A percentile compares a stretch with the other conserved stretches of the same genome.
Conservation (phyloP, 1,140 invertebrate genomes). For the Calephelis virginiensis region DNA sequence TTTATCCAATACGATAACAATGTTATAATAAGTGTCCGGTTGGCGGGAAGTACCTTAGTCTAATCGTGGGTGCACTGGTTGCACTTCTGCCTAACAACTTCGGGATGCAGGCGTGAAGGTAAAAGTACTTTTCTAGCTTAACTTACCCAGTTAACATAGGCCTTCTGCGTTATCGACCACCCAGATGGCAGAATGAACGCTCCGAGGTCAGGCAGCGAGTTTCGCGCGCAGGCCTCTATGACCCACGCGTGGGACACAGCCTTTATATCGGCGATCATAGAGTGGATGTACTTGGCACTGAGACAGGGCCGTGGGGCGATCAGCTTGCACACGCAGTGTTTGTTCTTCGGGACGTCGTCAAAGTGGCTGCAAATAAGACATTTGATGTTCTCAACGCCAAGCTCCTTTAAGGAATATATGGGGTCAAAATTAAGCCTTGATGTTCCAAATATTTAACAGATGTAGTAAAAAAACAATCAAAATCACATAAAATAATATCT, state of each 20-base stretch:
- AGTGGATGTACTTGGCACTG: conserved; percentile 80
- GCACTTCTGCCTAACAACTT: too few relatives aligned
- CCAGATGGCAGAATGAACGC: conserved; percentile 76
- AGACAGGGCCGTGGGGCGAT: conserved; percentile 80
- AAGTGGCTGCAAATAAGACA: conserved; percentile 63
- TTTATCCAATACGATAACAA: too few relatives aligned
- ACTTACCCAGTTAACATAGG: conserved; percentile 72
- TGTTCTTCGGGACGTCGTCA: conserved; percentile 77
- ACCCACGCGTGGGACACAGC: conserved; percentile 80
- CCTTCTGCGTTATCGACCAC: conserved; percentile 73
- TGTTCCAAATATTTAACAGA: too few relatives aligned
- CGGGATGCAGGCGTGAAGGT: too few relatives aligned
- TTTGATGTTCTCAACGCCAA: background rate
- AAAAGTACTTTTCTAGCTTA: background rate
- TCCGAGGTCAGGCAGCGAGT: conserved; percentile 54
- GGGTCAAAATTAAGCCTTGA: too few relatives aligned
- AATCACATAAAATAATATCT: too few relatives aligned
- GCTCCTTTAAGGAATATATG: background rate
- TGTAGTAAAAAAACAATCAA: too few relatives aligned
- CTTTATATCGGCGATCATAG: conserved; percentile 77
- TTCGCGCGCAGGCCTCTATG: conserved; percentile 73
- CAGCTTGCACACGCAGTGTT: conserved; percentile 76
- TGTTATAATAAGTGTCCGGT: too few relatives aligned
- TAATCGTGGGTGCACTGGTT: too few relatives aligned
- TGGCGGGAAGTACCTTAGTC: too few relatives aligned